phyloP scores from a whole-genome alignment of 2,797 vertebrate species.

The Anguilla marmorata region DNA sequence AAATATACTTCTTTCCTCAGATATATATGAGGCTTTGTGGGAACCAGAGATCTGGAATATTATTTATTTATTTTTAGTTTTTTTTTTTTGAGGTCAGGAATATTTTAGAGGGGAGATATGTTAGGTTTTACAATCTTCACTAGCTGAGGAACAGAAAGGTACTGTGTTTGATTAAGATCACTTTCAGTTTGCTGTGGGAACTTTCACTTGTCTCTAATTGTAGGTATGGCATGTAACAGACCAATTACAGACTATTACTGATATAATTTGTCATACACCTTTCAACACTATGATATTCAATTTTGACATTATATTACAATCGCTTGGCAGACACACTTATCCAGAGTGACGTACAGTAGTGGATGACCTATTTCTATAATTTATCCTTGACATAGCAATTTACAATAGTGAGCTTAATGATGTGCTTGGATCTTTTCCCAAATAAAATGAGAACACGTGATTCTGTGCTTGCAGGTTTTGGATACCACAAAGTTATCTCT shows the following conservation, averaged over 20 bases:
- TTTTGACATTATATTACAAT: not conserved
- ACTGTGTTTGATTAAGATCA: not conserved
- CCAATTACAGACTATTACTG: not conserved
- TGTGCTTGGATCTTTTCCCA: not conserved
- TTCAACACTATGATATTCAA: not conserved
- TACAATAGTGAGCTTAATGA: not conserved
- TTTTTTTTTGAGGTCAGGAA: not conserved
- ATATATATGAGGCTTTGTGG: not conserved
- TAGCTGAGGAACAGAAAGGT: not conserved
- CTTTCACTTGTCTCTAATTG: not conserved
- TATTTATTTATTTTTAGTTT: not conserved
- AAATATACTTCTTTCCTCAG: not conserved
- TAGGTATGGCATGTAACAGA: not conserved
- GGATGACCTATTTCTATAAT: not conserved
- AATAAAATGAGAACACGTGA: not conserved
- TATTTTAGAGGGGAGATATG: not conserved
- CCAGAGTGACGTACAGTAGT: too few species aligned
- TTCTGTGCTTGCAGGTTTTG: not conserved
- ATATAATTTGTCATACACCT: not conserved
- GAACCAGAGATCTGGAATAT: not conserved
- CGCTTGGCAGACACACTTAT: not conserved
- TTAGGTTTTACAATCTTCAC: not conserved
- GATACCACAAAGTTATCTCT: not conserved
- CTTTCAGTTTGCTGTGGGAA: not conserved
- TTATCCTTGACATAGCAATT: not conserved